Base-by-base conservation (phyloP, 2,888 invertebrate species). In the Drosophila koepferae region DNA sequence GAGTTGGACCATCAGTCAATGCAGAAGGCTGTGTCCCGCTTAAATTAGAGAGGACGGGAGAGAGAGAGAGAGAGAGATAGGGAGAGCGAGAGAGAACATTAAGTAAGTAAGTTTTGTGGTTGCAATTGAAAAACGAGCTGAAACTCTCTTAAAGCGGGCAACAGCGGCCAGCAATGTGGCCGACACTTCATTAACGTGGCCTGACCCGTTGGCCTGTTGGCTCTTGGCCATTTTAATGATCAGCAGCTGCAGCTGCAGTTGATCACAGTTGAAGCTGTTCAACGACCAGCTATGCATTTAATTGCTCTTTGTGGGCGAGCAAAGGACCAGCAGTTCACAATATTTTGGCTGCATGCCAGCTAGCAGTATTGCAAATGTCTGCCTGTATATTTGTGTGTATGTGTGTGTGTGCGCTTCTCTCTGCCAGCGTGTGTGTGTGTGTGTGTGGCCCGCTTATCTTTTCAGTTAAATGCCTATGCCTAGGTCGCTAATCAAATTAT, bases 401-500 rank as follows among this genome's bases (percentile, higher is more conserved):
- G n/a, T 43, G 36, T 51, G 14, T 31, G 48, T 48, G 48, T 16
- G 48, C 62, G 49, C 38, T 56, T 69, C 28, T 28, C 28, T 28
- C 28, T 28, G 28, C 28, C 28, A 28, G 28, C 28, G 55, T 58
- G 41, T 36, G 55, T 63, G 49, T 58, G 55, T 58, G 41, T 36
- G 55, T 63, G 49, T 58, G 58, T 71, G 66, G 61, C 65, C 67
- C 72, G 74, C 77, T 88, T 86, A 86, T 86, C 86, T 86, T 86
- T 86, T 77, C 86, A 63, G 70, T 70, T 74, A 88, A 86, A 86
- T 88, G 88, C 83, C 71, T 83, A 54, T 79, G 81, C 81, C 85
- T 86, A 77, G 83, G 81, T 67, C 77, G 81, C 88, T 86, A 86
- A 86, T 86, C 86, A 88, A 86, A 86, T 86, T 83, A 85, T 79